Base-by-base conservation (phyloP, 2,888 invertebrate genomes). In the Cephus rjabovi region DNA sequence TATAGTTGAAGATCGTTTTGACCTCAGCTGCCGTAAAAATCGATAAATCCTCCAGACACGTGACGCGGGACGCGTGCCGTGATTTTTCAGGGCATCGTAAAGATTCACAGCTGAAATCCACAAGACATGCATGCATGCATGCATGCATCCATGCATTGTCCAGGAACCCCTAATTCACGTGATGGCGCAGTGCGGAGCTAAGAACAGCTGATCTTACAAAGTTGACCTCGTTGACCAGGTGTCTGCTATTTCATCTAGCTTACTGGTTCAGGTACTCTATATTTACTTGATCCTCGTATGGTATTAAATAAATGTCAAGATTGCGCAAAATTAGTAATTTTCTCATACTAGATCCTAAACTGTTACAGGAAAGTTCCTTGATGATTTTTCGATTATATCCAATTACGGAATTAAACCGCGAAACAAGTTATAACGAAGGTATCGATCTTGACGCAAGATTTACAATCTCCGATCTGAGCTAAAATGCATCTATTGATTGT, bases 51-150 rank as follows among this genome's bases (percentile, higher is more conserved):
- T 82, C 76, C 75, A n/a, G 75, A 87, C 87, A 89, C 88, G 87
- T 87, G 90, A 88, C 84, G 85, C 81, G 81, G 81, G 89, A 87
- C 90, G 85, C 90, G 91, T 89, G 91, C 90, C 91, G 79, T 79
- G 86, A 87, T 87, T 89, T 86, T 82, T 85, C 34, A 12, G 56
- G 56, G 56, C 23, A 23, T 33, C 71, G 71, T 34, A 34, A 71
- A 30, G 71, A 33, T 23, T 56, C 34, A 4, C 71, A 12, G 33
- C 71, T 56, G 56, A 56, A 30, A 34, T 33, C 37, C 34, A 37
- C 34, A 35, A 74, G 74, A 34, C 31, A 74, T 69, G 76, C 77
- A 73, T 77, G 37, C 71, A 71, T 71, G 37, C 71, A 71, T 71
- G 37, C 71, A 71, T 71, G 37, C 71, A 71, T 71, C n/a, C 77